A percentile compares a stretch with the other conserved stretches of the same genome.
phyloP scores from a whole-genome alignment of 2,888 invertebrate genomes.

The Rutpela maculata region DNA sequence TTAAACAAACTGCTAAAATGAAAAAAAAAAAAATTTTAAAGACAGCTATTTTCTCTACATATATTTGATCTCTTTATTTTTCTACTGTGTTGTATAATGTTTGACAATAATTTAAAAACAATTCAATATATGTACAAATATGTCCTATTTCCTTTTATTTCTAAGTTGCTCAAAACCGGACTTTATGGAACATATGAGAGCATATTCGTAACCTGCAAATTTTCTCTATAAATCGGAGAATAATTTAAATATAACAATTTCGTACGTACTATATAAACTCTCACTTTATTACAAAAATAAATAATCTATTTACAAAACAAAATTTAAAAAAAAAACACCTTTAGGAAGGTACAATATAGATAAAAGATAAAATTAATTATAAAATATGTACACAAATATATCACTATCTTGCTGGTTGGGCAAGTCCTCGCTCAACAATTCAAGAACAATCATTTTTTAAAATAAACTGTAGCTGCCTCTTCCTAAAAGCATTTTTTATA shows the following conservation, averaged over 20 bases:
- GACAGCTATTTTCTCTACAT: not conserved
- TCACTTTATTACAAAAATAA: slow-evolving; percentile 38
- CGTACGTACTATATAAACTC: slow-evolving; percentile 18
- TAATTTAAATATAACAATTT: not conserved
- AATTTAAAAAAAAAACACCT: slow-evolving; percentile 15
- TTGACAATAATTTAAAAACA: not conserved
- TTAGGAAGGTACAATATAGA: slow-evolving; percentile 12
- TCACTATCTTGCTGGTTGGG: not conserved
- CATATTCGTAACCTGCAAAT: slow-evolving; percentile 40
- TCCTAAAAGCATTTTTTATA: slow-evolving; percentile 11
- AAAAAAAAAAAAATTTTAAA: not conserved
- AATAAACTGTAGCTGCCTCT: not conserved
- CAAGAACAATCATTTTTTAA: no score
- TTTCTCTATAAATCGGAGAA: slow-evolving; percentile 11
- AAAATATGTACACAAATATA: not conserved
- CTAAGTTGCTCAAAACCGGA: slow-evolving; percentile 36
- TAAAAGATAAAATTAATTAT: not conserved
- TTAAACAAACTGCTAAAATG: no score
- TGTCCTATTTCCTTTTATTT: slow-evolving; percentile 20
- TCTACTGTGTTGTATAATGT: no score
- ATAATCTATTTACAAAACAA: slow-evolving; percentile 10
- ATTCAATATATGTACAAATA: no score
- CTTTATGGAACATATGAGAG: slow-evolving; percentile 23
- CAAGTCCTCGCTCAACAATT: not conserved
- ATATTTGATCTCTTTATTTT: not conserved